Percentiles rank a stretch among this genome's conserved stretches.
Evolutionary conservation across 2,888 invertebrate species (phyloP).

Genomic region (Drosophila seclusa): DNA sequence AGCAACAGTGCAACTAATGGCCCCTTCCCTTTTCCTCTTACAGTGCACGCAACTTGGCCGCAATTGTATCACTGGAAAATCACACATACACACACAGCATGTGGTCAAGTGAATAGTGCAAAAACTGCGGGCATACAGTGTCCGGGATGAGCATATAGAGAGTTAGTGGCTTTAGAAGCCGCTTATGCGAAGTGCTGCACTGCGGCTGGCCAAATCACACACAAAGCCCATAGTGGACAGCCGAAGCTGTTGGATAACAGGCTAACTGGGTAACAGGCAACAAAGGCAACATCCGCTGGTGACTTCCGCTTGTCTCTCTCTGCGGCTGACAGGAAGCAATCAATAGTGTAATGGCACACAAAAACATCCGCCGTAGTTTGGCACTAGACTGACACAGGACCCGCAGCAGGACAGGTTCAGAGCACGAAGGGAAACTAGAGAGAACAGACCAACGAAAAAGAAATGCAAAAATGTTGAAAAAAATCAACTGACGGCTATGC

Average conservation of each 20-base stretch:
- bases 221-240: slow-evolving; percentile 46
- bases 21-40: slow-evolving; percentile 5
- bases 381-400: slow-evolving; percentile 30
- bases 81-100: slow-evolving; percentile 4
- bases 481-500: slow-evolving; percentile 44
- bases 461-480: slow-evolving; percentile 47
- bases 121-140: slow-evolving; percentile 40
- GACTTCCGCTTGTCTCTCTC: slow-evolving; percentile 68
- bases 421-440: not conserved
- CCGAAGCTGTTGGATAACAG: slow-evolving; percentile 23
- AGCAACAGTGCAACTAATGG: slow-evolving; percentile 48
- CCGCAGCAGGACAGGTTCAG: not conserved
- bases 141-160: not conserved
- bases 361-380: slow-evolving; percentile 64
- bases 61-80: slow-evolving; percentile 58
- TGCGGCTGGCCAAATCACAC: slow-evolving; percentile 47
- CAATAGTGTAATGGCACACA: slow-evolving; percentile 81
- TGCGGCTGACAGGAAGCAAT: slow-evolving; percentile 80
- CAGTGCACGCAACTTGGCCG: slow-evolving; percentile 56
- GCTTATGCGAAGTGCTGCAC: slow-evolving; percentile 50
- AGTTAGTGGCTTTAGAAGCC: slow-evolving; percentile 25
- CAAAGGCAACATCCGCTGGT: slow-evolving; percentile 68
- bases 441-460: slow-evolving; percentile 12
- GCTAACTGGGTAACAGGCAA: slow-evolving; percentile 33
- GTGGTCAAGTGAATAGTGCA: slow-evolving; percentile 19